These are phyloP conservation scores for Mythimna pallens DNA, from an alignment of 2,888 invertebrate species.

Conservation along the genomic window DNA sequence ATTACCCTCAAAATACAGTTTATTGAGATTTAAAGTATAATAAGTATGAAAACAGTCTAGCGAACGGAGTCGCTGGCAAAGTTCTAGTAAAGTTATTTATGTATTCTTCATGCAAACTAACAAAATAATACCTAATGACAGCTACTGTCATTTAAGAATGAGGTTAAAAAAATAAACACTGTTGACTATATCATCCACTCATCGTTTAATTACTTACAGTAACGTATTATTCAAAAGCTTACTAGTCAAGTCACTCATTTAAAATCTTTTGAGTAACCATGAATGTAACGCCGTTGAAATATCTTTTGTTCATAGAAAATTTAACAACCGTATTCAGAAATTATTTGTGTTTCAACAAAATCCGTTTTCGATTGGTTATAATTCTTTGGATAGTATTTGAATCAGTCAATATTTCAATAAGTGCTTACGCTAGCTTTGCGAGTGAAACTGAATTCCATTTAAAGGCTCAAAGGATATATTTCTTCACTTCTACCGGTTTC, in stretches of 20 bases:
- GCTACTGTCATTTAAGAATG: constrained; percentile 17
- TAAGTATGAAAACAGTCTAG: no score
- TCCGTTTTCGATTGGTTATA: constrained; percentile 27
- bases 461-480: constrained; percentile 34
- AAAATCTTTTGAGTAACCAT: constrained; percentile 18
- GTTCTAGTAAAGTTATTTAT: no score
- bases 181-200: constrained; percentile 2
- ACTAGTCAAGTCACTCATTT: neutral
- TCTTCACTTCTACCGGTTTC: constrained; percentile 35
- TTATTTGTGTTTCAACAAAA: constrained; percentile 43
- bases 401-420: neutral
- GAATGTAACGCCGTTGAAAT: constrained; percentile 56
- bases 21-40: no score
- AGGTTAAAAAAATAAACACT: constrained; percentile 30
- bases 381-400: constrained; percentile 25
- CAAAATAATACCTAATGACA: constrained; percentile 57
- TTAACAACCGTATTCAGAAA: constrained; percentile 63
- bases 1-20: no score
- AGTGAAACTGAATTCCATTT: neutral
- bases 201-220: constrained; percentile 25
- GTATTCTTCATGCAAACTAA: constrained; percentile 60
- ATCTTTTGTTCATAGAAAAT: constrained; percentile 60
- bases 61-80: no score
- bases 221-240: neutral
- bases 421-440: neutral